Base-by-base conservation (phyloP, 2,888 invertebrate genomes). In the Sicus ferrugineus region DNA sequence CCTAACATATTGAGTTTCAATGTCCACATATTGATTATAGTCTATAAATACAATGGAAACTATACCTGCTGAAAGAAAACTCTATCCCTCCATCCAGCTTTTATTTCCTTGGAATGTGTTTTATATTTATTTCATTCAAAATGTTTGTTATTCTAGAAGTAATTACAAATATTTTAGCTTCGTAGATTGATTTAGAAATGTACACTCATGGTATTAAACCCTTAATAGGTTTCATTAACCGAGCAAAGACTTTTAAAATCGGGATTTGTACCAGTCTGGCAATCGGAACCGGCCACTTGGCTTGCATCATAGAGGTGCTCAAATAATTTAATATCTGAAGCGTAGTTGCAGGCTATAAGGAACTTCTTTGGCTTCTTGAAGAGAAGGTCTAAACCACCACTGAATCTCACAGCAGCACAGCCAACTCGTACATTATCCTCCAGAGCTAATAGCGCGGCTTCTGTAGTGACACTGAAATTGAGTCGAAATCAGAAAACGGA, bases 391-490 rank as follows among this genome's bases (percentile, higher is more conserved):
- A n/a, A n/a, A n/a, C 59, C 59, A 16, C 9, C n/a, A 16, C n/a
- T n/a, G 42, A 23, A 70, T 11, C 31, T 58, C 6, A 64, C 19
- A 3, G 67, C 70, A 68, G 79, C 80, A 59, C 80, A 80, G 23
- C 80, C 80, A 23, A 80, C 76, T 14, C 76, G 79, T 58, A 75
- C 77, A 71, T 78, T 79, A 54, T 69, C 75, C n/a, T 80, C 80
- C 52, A 76, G 65, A 6, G 80, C 74, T 73, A 80, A 72, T 31
- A 76, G 75, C 7, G 80, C 78, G 28, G 79, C 80, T 68, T 80
- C 80, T 3, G 78, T 79, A 70, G 79, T 80, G 31, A 19, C 3
- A 1, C 73, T 71, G 31, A 23, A 63, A 68, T n/a, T n/a, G n/a
- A n/a, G n/a, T n/a, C 2, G 63, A 19, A 68, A 61, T 46, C 6